Percentiles rank a stretch among this genome's conserved stretches.
phyloP scores from a whole-genome alignment of 2,888 invertebrate genomes.

The Microplitis manilae region DNA sequence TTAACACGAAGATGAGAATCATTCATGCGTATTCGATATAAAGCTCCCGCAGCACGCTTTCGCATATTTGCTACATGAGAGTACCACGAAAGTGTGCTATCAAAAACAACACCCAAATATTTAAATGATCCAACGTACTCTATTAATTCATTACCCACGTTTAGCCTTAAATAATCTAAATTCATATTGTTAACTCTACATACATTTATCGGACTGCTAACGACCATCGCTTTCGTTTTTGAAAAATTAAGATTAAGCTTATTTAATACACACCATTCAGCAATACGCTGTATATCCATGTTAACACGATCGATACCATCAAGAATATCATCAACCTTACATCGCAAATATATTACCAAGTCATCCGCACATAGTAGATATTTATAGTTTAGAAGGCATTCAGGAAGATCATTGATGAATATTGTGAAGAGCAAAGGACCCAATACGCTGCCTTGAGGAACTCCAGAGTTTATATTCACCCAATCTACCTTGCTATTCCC shows the following conservation, averaged over 20 bases:
- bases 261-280: background rate
- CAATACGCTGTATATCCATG: background rate
- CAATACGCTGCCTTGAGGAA: slow-evolving; percentile 38
- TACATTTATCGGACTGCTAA: background rate
- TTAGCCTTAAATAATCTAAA: background rate
- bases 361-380: slow-evolving; percentile 24
- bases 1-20: too few relatives aligned
- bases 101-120: too few relatives aligned
- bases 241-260: background rate
- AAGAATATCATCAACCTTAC: background rate
- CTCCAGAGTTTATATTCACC: slow-evolving; percentile 23
- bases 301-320: background rate
- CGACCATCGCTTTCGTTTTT: background rate
- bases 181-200: background rate
- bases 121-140: too few relatives aligned
- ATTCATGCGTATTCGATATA: too few relatives aligned
- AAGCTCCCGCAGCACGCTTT: too few relatives aligned
- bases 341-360: slow-evolving; percentile 12
- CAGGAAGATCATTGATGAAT: slow-evolving; percentile 7
- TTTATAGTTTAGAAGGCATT: background rate
- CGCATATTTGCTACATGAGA: too few relatives aligned
- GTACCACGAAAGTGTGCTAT: too few relatives aligned
- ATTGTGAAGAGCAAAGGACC: slow-evolving; percentile 26
- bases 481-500: slow-evolving; percentile 20
- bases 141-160: too few relatives aligned